Base-by-base conservation (phyloP, 2,113 vertebrate species). In the Riparia riparia region DNA sequence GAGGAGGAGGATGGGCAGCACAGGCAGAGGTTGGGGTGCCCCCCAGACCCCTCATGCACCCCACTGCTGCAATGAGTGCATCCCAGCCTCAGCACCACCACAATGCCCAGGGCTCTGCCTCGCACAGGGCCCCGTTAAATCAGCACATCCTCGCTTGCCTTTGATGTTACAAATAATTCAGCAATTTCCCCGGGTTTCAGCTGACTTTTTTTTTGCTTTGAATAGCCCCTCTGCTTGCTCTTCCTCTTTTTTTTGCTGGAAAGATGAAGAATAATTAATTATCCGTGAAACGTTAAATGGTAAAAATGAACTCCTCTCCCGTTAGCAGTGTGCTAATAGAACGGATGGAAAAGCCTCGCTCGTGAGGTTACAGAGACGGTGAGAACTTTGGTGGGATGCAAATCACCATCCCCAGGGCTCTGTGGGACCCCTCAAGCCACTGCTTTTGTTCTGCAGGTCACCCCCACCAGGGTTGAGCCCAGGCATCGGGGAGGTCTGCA, bases 201-300 rank as follows among this genome's bases (percentile, higher is more conserved):
- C 57, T 83, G 8, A 25, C 50, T 47, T 74, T 71, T 66, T 71
- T 64, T 29, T 51, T 10, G 8, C 95, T 96, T 94, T 94, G 92
- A 95, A 96, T 72, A 89, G 66, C 78, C 85, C 64, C 37, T 89
- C 65, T 76, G 66, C 86, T 94, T 87, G 80, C 82, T 85, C 70
- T 89, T 56, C 87, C 89, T 66, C 89, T 66, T 82, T 79, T 82
- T 79, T 72, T 37, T 58, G 9, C 81, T 66, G 39, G 47, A 45
- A 91, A 86, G 77, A 92, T 65, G 97, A 84, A 56, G 83, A 84
- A 97, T 94, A 96, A 96, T 97, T 97, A 96, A 97, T 96, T 96
- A 94, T 92, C 97, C 12, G 17, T 96, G 97, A 93, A 96, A 97
- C 12, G 4, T 85, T 97, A 97, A 96, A 90, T 42, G 86, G 89